Evolutionary conservation across 2,113 vertebrate genomes (phyloP).

Genomic region (Catharus bicknelli): DNA sequence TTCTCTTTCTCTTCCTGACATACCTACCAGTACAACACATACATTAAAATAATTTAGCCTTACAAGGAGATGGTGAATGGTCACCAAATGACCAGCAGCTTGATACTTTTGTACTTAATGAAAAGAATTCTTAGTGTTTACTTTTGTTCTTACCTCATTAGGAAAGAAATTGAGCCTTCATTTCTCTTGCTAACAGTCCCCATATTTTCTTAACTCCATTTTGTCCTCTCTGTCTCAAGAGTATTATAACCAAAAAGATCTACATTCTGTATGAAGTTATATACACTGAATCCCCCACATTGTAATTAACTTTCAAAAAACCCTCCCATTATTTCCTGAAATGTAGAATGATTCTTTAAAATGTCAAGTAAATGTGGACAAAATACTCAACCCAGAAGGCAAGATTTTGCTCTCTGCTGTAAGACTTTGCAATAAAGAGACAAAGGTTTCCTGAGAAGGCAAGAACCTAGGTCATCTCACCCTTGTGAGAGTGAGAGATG

Average conservation of each 20-base stretch:
- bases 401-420: not conserved
- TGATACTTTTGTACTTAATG: not conserved
- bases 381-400: not conserved
- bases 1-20: not conserved
- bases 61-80: not conserved
- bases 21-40: not conserved
- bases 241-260: not conserved
- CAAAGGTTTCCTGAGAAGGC: not conserved
- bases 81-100: not conserved
- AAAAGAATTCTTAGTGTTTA: not conserved
- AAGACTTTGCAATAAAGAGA: not conserved
- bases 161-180: not conserved
- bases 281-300: not conserved
- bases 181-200: not conserved
- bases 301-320: not conserved
- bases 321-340: not conserved
- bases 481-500: not conserved
- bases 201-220: not conserved
- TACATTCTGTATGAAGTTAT: not conserved
- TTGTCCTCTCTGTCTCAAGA: not conserved
- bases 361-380: not conserved
- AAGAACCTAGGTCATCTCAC: not conserved
- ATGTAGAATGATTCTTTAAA: not conserved
- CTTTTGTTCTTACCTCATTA: not conserved
- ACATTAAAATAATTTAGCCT: not conserved